Base-by-base conservation (phyloP, 2,888 invertebrate genomes). In the Scaptomyza parva region DNA sequence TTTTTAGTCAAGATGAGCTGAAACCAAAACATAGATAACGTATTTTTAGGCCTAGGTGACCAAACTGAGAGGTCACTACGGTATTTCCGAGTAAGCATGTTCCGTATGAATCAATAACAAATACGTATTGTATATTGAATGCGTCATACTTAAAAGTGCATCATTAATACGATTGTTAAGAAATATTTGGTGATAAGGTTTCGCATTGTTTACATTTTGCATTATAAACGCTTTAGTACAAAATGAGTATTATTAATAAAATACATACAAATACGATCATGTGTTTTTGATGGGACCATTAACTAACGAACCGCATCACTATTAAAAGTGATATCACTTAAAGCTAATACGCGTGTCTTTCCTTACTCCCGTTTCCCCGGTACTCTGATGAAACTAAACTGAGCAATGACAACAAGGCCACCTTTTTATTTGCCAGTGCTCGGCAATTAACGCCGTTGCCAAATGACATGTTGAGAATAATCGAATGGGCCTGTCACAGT, bases 271-370 rank as follows among this genome's bases (percentile, higher is more conserved):
- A 8, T 18, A 39, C 44, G 18, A 30, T 30, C 11, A n/a, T 28
- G 12, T 1, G 11, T 22, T 43, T 9, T 41, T 11, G 24, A 22
- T 26, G 24, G 2, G 33, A 26, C 55, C 11, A 20, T 18, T 17
- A 48, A 28, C 22, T 58, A 44, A 24, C 45, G 51, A 59, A 51
- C 45, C 39, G 44, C 33, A 59, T 18, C 58, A 22, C 6, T 39
- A 57, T 33, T 40, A 52, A 37, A 17, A 33, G 20, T 28, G 18
- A 57, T 52, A 47, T 40, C 55, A 33, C 52, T 30, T 33, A 22
- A 14, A 35, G 33, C 20, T 14, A 44, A 22, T 2, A 26, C 20
- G 11, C n/a, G 8, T 2, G 14, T 3, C 7, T 48, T 22, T 14
- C 14, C 22, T 4, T 22, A 14, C 6, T 7, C 40, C 40, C n/a